Evolutionary conservation across 1,140 invertebrate species (phyloP).

Genomic region (Linepithema humile): DNA sequence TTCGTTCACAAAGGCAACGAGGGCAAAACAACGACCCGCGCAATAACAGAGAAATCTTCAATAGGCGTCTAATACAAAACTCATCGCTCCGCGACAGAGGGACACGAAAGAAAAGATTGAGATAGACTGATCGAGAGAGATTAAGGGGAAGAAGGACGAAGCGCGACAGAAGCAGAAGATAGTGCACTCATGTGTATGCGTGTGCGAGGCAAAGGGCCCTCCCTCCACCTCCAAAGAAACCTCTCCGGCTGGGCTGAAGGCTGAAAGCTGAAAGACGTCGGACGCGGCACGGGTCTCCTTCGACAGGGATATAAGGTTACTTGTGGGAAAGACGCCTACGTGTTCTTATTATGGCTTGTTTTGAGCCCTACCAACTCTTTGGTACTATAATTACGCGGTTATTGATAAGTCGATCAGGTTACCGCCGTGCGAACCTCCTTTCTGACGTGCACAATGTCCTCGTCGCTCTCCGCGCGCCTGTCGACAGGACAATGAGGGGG

Average conservation of each 20-base stretch:
- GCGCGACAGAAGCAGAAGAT: neutral
- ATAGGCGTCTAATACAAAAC: constrained; percentile 69
- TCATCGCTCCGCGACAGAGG: neutral
- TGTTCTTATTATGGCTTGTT: constrained; percentile 85
- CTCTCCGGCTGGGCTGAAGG: constrained; percentile 53
- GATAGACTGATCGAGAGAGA: constrained; percentile 16
- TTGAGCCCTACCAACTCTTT: constrained; percentile 84
- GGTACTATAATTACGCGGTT: constrained; percentile 84
- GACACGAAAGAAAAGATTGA: constrained; percentile 2
- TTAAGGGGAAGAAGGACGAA: neutral
- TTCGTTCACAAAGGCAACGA: constrained; percentile 77
- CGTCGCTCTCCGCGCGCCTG: neutral
- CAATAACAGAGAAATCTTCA: constrained; percentile 67
- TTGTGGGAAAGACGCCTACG: constrained; percentile 84
- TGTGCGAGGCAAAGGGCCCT: neutral
- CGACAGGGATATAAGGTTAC: constrained; percentile 84
- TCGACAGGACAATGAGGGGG: constrained; percentile 58
- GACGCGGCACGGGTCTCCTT: constrained; percentile 78
- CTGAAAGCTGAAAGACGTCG: constrained; percentile 78
- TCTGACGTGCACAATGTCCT: constrained; percentile 76
- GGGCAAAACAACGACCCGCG: constrained; percentile 73
- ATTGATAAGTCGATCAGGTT: constrained; percentile 85
- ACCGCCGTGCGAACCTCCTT: constrained; percentile 76
- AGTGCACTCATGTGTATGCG: neutral
- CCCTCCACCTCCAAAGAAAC: constrained; percentile 35